A percentile compares a stretch with the other conserved stretches of the same genome.
Conservation (phyloP, 1,140 invertebrate species). For the Pemphigus obesinymphae region DNA sequence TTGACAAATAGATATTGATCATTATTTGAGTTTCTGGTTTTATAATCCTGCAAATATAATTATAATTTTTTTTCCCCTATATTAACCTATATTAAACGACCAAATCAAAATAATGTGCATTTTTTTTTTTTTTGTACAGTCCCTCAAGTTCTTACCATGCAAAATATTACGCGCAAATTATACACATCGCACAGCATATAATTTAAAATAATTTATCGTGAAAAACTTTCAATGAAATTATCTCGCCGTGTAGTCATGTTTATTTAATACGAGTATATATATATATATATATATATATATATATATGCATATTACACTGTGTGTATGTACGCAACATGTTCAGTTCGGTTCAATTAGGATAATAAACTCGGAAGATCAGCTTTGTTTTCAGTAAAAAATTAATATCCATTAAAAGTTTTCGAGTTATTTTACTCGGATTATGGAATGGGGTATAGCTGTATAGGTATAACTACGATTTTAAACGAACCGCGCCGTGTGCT, state of each 20-base stretch:
- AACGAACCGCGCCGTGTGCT: not conserved
- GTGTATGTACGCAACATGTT: not conserved
- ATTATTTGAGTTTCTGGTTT: too few species aligned
- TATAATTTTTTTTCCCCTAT: too few species aligned
- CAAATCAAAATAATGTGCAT: too few species aligned
- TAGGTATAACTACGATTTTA: not conserved
- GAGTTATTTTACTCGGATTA: not conserved
- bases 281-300: not conserved
- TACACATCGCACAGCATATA: too few species aligned
- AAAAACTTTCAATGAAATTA: not conserved
- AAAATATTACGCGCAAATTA: too few species aligned
- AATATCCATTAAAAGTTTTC: slow-evolving; percentile 28
- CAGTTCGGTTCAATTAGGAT: not conserved
- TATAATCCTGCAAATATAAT: too few species aligned
- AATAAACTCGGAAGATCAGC: not conserved
- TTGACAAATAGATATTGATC: too few species aligned
- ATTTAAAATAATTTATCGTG: not conserved
- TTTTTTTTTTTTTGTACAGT: too few species aligned
- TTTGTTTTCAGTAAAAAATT: slow-evolving; percentile 13
- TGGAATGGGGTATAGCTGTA: not conserved
- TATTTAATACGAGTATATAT: not conserved
- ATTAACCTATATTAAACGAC: too few species aligned
- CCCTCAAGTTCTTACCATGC: too few species aligned
- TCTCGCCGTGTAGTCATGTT: not conserved
- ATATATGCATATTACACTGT: not conserved